Evolutionary conservation across 30 jellyfish, hydroid and myxozoan species (phyloP).

Genomic region (Aurelia coerulea): DNA sequence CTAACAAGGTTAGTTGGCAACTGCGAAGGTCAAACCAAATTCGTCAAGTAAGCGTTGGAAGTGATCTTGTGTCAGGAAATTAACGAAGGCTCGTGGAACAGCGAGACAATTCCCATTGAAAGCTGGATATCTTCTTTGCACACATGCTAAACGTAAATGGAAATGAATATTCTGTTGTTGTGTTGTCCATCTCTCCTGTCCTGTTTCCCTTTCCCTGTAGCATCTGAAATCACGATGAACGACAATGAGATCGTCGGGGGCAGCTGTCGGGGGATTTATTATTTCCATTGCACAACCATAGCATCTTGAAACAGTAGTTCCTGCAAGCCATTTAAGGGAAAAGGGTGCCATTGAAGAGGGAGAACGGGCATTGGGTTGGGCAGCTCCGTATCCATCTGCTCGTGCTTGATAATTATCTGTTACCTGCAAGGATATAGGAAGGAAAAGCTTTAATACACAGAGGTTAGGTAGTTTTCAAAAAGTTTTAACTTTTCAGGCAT

Average conservation of each 20-base stretch:
- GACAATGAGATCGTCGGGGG: background rate
- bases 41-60: background rate
- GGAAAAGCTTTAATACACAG: too few relatives aligned
- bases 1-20: too few relatives aligned
- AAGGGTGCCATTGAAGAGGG: background rate
- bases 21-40: too few relatives aligned
- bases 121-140: background rate
- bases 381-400: background rate
- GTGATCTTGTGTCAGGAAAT: background rate
- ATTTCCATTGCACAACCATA: slow-evolving; percentile 5
- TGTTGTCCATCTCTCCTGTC: background rate
- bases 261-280: background rate
- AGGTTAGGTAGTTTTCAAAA: too few relatives aligned
- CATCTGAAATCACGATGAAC: slow-evolving; percentile 11
- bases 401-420: too few relatives aligned
- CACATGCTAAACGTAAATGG: background rate
- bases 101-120: background rate
- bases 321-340: slow-evolving; percentile 12
- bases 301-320: slow-evolving; percentile 14
- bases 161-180: slow-evolving; percentile 11
- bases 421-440: too few relatives aligned
- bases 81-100: background rate
- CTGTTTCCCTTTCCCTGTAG: background rate
- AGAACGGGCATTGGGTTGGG: background rate
- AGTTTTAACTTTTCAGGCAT: background rate